Base-by-base conservation (phyloP, 2,797 vertebrate genomes). In the Sternarchorhynchus goeldii region DNA sequence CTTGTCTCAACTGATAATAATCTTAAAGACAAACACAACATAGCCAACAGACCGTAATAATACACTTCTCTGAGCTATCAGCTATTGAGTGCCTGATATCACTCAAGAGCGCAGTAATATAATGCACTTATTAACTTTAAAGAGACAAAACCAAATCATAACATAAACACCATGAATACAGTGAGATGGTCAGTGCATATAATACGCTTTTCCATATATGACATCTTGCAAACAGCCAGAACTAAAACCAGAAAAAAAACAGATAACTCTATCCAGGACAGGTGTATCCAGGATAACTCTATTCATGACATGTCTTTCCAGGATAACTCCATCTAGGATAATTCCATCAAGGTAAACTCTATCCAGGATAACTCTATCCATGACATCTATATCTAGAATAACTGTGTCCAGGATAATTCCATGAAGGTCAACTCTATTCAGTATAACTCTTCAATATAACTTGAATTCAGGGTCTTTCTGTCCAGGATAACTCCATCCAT, bases 1-100 rank as follows among this genome's bases (percentile, higher is more conserved):
- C 71, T 70, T 68, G 65, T 73, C 80, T 77, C 67, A n/a, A 63
- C 70, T 34, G 74, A 59, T 32, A 71, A 63, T 64, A 66, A 36
- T 57, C n/a, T 29, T 62, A 32, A 77, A 80, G 65, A 67, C 65
- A 84, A 56, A 39, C 41, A 62, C 71, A 53, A 63, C 73, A 60
- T 32, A 66, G 72, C 60, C 57, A 75, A 72, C 55, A 20, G 63
- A 76, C 6, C 17, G 16, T 34, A 1, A 36, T 14, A 60, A 60
- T 57, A 8, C 17, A 5, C 12, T 25, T 20, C 41, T 68, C 21
- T 29, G 66, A 68, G 29, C 50, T 14, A 53, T 68, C 20, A n/a
- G 34, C 39, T 41, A 6, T 18, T 18, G 16, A 53, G 66, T 6
- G 66, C 31, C 21, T 18, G 6, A 31, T 18, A 53, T 55, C n/a